Percentiles rank a stretch among this genome's conserved stretches.
Evolutionary conservation across 2,113 vertebrate genomes (phyloP).

Genomic region (Alligator sinensis): DNA sequence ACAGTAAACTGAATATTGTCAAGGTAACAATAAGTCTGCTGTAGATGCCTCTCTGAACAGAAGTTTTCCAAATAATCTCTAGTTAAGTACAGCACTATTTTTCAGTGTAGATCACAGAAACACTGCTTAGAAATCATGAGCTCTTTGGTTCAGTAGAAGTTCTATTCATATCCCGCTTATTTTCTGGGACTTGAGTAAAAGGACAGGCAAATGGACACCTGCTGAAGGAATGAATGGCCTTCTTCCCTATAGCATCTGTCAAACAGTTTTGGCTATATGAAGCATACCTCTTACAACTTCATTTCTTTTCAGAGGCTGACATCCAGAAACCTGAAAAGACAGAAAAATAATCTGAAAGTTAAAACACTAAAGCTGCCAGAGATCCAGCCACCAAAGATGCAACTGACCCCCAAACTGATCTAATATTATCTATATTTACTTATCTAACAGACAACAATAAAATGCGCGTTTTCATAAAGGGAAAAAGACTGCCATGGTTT

Average conservation of each 20-base stretch:
- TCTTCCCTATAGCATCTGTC: neutral
- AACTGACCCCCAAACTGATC: neutral
- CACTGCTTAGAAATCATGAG: neutral
- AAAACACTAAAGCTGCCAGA: neutral
- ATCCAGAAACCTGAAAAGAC: slow-evolving; percentile 38
- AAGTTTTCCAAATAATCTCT: neutral
- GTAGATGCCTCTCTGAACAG: neutral
- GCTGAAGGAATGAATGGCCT: neutral
- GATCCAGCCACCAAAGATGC: neutral
- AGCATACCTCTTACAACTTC: slow-evolving; percentile 35
- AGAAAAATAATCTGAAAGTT: neutral
- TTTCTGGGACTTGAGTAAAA: neutral
- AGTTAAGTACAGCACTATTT: neutral
- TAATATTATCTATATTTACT: neutral
- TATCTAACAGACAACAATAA: neutral
- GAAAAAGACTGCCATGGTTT: neutral
- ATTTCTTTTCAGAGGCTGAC: slow-evolving; percentile 44
- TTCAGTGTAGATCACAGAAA: neutral
- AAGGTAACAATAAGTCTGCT: neutral
- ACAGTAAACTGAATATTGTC: neutral
- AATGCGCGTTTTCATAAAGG: neutral
- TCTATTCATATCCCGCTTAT: neutral
- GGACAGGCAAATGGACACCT: neutral
- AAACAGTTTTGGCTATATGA: neutral
- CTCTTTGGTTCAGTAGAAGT: neutral